Evolutionary conservation across 2,888 invertebrate genomes (phyloP), one percentile per base, ranked within the genome.

Genomic region (Apoda limacodes): DNA sequence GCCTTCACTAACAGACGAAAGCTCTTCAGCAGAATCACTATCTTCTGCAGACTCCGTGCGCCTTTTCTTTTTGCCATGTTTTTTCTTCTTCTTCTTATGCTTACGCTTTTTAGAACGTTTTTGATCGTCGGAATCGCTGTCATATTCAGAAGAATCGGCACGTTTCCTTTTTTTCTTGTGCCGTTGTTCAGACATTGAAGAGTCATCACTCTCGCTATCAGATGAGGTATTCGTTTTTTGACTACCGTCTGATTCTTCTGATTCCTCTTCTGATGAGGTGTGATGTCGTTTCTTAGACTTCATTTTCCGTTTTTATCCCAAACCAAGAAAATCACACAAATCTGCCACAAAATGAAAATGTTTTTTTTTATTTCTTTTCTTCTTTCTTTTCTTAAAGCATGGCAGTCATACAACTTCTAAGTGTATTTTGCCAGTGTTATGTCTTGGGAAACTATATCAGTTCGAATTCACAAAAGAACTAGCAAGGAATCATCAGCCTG

Each of bases 31-130:
- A 2, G 71, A 68, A 5, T 48, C 56, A 35, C 60, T 64, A 11
- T 55, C 55, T 3, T 50, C 62, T 3, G 48, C 58, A 2, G 76
- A 74, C 32, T 52, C 59, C 1, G 65, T 60, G 19, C 69, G 74
- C 35, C 67, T 60, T 43, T 75, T 80, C 50, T 68, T 78, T 51
- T 82, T 82, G 9, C 50, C 54, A 35, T 81, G 81, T 46, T 81
- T 81, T 60, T 74, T 78, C 57, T 81, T 82, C 58, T 82, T 82
- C 45, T 81, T 81, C 59, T 81, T 81, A 34, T 81, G 81, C 43
- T 81, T 82, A 11, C 78, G 71, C 54, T 76, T 81, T 40, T 80
- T 81, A 3, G 60, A 48, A 11, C 71, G 70, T 36, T 65, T 70
- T 31, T 68, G 70, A 11, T 61, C 68, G 27, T 71, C 74, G 1